Evolutionary conservation across 2,113 vertebrate species (phyloP), one percentile per base, ranked within the genome.

Genomic region (Sialia sialis): DNA sequence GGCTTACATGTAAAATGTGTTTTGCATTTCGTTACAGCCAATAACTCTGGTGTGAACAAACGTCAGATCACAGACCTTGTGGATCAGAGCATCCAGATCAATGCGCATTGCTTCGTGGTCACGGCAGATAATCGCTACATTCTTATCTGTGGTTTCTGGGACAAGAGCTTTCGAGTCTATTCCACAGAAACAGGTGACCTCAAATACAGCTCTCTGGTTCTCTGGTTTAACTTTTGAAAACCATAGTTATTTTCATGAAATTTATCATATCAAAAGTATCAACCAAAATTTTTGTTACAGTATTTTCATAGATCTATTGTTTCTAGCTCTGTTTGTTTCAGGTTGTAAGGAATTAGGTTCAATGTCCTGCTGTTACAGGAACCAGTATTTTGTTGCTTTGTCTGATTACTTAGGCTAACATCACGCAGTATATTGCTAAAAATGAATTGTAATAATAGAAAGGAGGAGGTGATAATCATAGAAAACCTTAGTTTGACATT

Each of bases 81-180:
- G 96, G 99, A 99, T 98, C 99, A 99, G 98, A 99, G 99, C 97
- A 99, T 99, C 96, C 99, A 99, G 97, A 99, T 99, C 98, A 99
- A 99, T 89, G 98, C 99, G 3, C 99, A 99, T 84, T 99, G 99
- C 94, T 99, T 99, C 26, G 99, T 99, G 98, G 99, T 99, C 97
- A 99, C 99, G 58, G 99, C 99, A 87, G 99, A 99, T 98, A 99
- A 99, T 97, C 99, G 99, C 93, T 99, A 99, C 96, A 99, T 99
- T 93, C 99, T 99, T 78, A 99, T 99, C 96, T 99, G 99, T 96
- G 99, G 99, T 48, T 99, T 99, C 98, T 99, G 99, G 99, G 99
- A 99, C 98, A 99, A 99, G 97, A 99, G 99, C 95, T 99, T 99
- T 97, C 98, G 99, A 78, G 99, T 99, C 91, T 99, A 99, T 97